These are phyloP conservation scores for Agapornis roseicollis DNA, from an alignment of 2,113 vertebrate genomes.

Conservation along the genomic window DNA sequence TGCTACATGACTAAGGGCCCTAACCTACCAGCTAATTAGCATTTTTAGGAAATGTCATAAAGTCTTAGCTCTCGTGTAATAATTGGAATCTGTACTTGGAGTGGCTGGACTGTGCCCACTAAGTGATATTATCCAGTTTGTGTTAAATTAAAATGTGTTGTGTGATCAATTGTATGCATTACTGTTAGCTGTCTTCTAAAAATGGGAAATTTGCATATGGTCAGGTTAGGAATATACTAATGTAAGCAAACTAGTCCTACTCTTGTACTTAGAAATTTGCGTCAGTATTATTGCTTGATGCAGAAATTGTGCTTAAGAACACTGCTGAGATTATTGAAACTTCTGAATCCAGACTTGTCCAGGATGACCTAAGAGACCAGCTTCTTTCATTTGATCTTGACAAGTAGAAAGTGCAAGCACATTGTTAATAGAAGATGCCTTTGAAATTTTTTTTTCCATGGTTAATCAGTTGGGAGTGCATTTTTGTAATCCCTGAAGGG, in stretches of 20 bases:
- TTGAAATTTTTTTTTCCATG: neutral
- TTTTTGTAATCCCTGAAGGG: neutral
- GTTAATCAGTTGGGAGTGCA: neutral
- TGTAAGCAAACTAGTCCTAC: neutral
- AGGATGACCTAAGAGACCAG: neutral
- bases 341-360: neutral
- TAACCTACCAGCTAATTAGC: conserved; percentile 60
- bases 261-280: neutral
- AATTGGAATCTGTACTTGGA: conserved; percentile 14
- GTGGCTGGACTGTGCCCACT: neutral
- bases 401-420: neutral
- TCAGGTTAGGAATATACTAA: neutral
- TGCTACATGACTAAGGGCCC: conserved; percentile 48
- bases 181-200: neutral
- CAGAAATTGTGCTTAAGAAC: neutral
- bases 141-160: neutral
- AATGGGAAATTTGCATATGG: neutral
- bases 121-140: neutral
- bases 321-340: neutral
- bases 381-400: neutral
- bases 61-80: conserved; percentile 44
- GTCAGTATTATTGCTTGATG: neutral
- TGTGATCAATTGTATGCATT: neutral
- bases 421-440: neutral
- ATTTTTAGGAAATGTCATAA: conserved; percentile 57